Evolutionary conservation across 1,140 invertebrate species (phyloP).

Genomic region (Neoseiulus cucumeris): DNA sequence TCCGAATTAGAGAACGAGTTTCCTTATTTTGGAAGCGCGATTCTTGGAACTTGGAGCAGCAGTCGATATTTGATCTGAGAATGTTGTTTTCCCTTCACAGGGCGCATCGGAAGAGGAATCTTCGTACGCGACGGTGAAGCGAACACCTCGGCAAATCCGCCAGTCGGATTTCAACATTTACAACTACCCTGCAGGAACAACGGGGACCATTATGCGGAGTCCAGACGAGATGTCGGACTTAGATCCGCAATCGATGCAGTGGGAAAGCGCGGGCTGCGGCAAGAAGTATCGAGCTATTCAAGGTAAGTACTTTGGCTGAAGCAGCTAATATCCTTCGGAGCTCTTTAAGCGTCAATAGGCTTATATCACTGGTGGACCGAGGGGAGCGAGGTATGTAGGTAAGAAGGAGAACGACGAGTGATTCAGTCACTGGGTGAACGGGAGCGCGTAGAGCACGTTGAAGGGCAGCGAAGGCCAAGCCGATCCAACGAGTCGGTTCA

Average conservation of each 20-base stretch:
- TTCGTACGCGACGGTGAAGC: constrained; percentile 5
- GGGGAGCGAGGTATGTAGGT: not conserved
- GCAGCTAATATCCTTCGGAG: not conserved
- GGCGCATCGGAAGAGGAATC: not conserved
- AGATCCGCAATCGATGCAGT: not conserved
- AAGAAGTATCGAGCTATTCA: constrained; percentile 8
- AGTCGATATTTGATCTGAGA: too few relatives aligned
- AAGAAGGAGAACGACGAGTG: not conserved
- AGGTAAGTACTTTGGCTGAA: not conserved
- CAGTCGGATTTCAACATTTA: constrained; percentile 10
- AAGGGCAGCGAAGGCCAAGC: not conserved
- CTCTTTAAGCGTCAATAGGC: too few relatives aligned
- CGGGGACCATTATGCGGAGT: not conserved
- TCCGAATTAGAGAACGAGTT: too few relatives aligned
- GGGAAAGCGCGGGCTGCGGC: not conserved
- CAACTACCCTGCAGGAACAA: constrained; percentile 2
- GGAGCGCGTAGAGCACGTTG: not conserved
- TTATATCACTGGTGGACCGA: not conserved
- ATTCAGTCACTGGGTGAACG: not conserved
- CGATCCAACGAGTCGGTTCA: not conserved
- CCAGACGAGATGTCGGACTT: constrained; percentile 5
- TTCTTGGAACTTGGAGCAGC: too few relatives aligned
- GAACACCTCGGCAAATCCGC: not conserved
- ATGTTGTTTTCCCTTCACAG: not conserved
- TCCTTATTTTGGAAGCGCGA: too few relatives aligned